phyloP scores from a whole-genome alignment of 2,888 invertebrate genomes.

The Habrosyne pyritoides region DNA sequence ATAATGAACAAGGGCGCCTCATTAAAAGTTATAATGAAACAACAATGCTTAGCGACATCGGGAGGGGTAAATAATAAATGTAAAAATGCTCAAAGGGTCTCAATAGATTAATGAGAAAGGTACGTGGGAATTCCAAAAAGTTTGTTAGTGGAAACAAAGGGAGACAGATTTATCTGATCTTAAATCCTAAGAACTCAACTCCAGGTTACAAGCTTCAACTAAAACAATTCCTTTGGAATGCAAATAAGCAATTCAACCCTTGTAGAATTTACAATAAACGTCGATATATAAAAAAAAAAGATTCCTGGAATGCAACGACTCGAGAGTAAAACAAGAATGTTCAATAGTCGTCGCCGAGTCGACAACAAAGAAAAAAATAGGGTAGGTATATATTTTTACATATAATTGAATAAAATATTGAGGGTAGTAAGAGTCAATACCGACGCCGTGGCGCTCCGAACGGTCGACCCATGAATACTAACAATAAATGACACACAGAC shows the following conservation, averaged over 20 bases:
- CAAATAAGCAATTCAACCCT: background rate
- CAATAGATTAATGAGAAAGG: background rate
- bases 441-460: constrained; percentile 10
- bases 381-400: constrained; percentile 50
- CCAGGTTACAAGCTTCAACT: background rate
- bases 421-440: constrained; percentile 50
- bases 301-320: background rate
- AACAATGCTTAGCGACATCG: constrained; percentile 19
- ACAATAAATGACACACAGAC: constrained; percentile 11
- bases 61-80: constrained; percentile 6
- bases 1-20: constrained; percentile 28
- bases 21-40: constrained; percentile 43
- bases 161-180: background rate
- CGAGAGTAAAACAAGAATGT: constrained; percentile 4
- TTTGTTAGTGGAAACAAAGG: too few species aligned
- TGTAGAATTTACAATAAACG: constrained; percentile 4
- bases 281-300: background rate
- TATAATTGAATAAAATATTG: constrained; percentile 75
- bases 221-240: background rate
- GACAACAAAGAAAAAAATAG: constrained; percentile 33
- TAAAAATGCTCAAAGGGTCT: background rate
- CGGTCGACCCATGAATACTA: constrained; percentile 12
- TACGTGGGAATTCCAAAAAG: background rate
- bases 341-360: constrained; percentile 15
- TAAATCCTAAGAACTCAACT: background rate